Evolutionary conservation across 2,797 vertebrate species (phyloP), one percentile per base, ranked within the genome.

Genomic region (Notolepis coatsorum): DNA sequence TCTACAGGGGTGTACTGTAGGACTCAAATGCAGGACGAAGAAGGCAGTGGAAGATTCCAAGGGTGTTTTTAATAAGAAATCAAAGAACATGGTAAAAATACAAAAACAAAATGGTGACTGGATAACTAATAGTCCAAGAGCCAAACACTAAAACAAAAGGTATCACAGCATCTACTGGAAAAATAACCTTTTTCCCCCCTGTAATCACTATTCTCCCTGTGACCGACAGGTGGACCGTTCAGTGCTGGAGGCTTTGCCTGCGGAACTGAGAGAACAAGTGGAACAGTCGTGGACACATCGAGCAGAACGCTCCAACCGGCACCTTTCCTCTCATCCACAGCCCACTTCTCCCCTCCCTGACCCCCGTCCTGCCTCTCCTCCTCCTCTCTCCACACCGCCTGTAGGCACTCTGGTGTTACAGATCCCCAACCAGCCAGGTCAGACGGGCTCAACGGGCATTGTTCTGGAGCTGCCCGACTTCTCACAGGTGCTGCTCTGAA

Each of bases 391-490:
- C 13, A 61, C 85, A 23, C 92, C 92, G 0, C 86, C 93, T 39
- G 74, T 88, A 28, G 93, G 94, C 79, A 93, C 93, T 0, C 85
- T 98, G 75, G 80, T 98, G 25, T 82, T 98, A 37, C 95, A 99
- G 86, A 93, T 98, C 73, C 95, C 96, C 75, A 93, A 95, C 68
- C 90, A 94, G 73, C 92, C 93, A 21, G 95, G 93, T 68, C 82
- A 92, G 75, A 79, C 78, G 5, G 86, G 83, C 70, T 90, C 89
- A 8, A 43, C 72, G 0, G 95, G 94, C 75, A 94, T 98, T 77
- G 91, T 95, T 43, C 86, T 99, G n/a, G 96, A 97, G 52, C 93
- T 99, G 13, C 97, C 98, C 15, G 95, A 95, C 64, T 95, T 96
- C 86, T 99, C 97, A 66, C 96, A 99, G 94, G 98, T 98, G 75